Evolutionary conservation across 2,797 vertebrate genomes (phyloP).

Genomic region (Halcyon chelicuti): DNA sequence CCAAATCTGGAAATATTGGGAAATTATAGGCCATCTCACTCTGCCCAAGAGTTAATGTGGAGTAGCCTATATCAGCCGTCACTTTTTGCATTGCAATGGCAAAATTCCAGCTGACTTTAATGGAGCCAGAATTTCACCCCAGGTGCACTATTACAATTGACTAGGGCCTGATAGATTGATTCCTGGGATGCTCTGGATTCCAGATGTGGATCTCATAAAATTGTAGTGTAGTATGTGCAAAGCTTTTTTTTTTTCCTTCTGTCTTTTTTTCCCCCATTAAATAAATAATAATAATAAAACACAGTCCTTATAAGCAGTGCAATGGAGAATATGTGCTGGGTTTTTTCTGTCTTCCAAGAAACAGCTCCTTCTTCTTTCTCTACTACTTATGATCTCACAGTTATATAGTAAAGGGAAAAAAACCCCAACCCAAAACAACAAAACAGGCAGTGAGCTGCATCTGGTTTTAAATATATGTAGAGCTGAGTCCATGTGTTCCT

Average conservation of each 20-base stretch:
- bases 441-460: neutral
- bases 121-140: constrained; percentile 69
- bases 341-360: constrained; percentile 9
- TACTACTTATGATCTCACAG: neutral
- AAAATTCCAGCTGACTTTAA: constrained; percentile 58
- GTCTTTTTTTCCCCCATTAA: neutral
- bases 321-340: neutral
- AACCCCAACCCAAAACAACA: neutral
- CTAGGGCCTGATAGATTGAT: constrained; percentile 71
- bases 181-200: constrained; percentile 74
- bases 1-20: constrained; percentile 41
- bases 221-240: neutral
- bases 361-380: neutral
- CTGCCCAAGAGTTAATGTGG: constrained; percentile 19
- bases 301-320: neutral
- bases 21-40: neutral
- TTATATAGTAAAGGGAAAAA: neutral
- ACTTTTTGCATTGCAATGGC: constrained; percentile 63
- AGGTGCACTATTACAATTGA: constrained; percentile 70
- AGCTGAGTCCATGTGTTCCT: constrained; percentile 3
- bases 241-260: neutral
- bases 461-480: neutral
- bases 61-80: constrained; percentile 57
- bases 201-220: constrained; percentile 71
- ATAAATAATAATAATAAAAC: constrained; percentile 48